These are phyloP conservation scores for Cyclophora albipunctata DNA, from an alignment of 2,888 invertebrate genomes.

Conservation along the genomic window DNA sequence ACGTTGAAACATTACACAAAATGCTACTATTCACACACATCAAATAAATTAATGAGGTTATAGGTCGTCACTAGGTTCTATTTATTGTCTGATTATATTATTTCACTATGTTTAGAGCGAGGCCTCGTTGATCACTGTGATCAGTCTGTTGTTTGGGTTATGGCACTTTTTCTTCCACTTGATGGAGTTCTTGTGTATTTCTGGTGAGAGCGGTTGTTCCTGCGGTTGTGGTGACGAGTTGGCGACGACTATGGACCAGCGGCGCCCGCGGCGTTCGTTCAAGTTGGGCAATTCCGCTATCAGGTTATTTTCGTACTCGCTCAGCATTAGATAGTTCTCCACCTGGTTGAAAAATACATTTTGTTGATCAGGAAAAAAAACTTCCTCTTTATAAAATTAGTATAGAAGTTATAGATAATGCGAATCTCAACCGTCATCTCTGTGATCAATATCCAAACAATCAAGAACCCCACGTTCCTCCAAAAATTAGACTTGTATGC, in stretches of 20 bases:
- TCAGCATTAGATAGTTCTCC: constrained; percentile 89
- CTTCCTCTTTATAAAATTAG: too few relatives aligned
- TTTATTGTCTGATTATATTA: constrained; percentile 29
- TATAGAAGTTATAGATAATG: too few relatives aligned
- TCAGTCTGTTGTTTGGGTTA: constrained; percentile 78
- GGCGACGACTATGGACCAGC: constrained; percentile 81
- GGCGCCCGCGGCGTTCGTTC: constrained; percentile 80
- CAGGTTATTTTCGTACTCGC: constrained; percentile 89
- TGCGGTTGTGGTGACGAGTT: constrained; percentile 45
- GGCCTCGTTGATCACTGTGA: constrained; percentile 86
- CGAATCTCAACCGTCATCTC: too few relatives aligned
- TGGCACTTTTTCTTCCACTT: constrained; percentile 71
- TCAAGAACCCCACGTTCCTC: too few relatives aligned
- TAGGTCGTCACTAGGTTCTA: constrained; percentile 61
- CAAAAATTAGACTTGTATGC: too few relatives aligned
- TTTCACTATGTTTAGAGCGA: constrained; percentile 71
- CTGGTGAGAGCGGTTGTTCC: constrained; percentile 54
- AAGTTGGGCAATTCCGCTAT: constrained; percentile 85
- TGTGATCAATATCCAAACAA: too few relatives aligned
- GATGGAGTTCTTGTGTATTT: constrained; percentile 50
- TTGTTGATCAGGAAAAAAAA: too few relatives aligned
- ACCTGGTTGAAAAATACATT: constrained; percentile 66
- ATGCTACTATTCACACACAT: constrained; percentile 68
- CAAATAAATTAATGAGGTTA: constrained; percentile 75
- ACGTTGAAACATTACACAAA: constrained; percentile 63